These are phyloP conservation scores for Drymonia ruficornis DNA, from an alignment of 2,888 invertebrate genomes.

Conservation along the genomic window DNA sequence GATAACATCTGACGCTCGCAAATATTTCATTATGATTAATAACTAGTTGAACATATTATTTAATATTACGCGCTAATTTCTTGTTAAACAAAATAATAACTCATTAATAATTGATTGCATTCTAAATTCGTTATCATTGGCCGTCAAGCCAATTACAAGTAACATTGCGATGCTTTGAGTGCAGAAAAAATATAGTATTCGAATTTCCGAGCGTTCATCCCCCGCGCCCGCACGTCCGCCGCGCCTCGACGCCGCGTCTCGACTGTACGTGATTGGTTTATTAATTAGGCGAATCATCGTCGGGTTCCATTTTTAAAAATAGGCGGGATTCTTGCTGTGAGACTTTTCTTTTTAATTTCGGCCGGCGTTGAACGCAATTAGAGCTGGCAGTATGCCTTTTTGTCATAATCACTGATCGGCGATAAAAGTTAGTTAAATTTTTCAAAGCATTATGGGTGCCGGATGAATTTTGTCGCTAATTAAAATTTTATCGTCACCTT, in stretches of 20 bases:
- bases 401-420: constrained; percentile 66
- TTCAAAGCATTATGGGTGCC: constrained; percentile 53
- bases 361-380: constrained; percentile 82
- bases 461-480: constrained; percentile 42
- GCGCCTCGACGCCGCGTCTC: constrained; percentile 83
- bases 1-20: constrained; percentile 48
- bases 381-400: constrained; percentile 74
- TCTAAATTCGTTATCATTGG: constrained; percentile 69
- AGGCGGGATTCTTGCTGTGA: constrained; percentile 83
- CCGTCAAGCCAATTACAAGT: constrained; percentile 82
- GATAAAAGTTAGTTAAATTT: constrained; percentile 65
- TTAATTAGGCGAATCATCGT: constrained; percentile 84
- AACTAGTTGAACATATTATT: constrained; percentile 38
- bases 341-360: constrained; percentile 82
- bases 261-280: constrained; percentile 85
- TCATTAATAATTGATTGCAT: constrained; percentile 66
- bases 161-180: constrained; percentile 75
- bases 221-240: constrained; percentile 83
- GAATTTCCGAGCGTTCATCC: constrained; percentile 82
- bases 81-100: constrained; percentile 49
- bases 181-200: constrained; percentile 83
- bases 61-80: constrained; percentile 47
- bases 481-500: constrained; percentile 35
- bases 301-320: constrained; percentile 82
- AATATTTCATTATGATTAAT: constrained; percentile 55